Evolutionary conservation across 64 coral and sea anemone genomes (phyloP).

Genomic region (Stylophora pistillata): DNA sequence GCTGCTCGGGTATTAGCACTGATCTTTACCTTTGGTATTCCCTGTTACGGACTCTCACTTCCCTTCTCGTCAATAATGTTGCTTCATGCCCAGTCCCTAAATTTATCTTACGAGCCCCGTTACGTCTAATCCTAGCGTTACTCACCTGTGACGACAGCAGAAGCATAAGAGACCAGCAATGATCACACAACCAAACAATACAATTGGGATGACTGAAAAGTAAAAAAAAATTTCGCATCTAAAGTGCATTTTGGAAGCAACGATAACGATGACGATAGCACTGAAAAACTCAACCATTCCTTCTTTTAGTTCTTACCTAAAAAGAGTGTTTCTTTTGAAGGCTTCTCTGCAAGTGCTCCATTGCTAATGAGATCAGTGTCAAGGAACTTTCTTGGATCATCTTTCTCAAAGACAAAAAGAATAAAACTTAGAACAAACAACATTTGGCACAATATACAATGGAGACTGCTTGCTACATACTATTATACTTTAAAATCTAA

Average conservation of each 20-base stretch:
- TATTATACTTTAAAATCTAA: too few relatives aligned
- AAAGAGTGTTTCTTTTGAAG: not conserved
- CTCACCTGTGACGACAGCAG: constrained; percentile 8
- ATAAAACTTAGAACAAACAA: not conserved
- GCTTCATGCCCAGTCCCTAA: too few relatives aligned
- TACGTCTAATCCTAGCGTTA: not conserved
- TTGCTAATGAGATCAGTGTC: not conserved
- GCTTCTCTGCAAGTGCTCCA: not conserved
- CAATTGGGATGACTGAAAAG: not conserved
- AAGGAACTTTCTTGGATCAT: not conserved
- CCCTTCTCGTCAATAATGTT: too few relatives aligned
- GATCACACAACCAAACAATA: not conserved
- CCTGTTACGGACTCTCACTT: too few relatives aligned
- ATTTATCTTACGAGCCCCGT: too few relatives aligned
- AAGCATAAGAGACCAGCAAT: not conserved
- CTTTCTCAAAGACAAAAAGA: not conserved
- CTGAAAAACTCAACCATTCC: too few relatives aligned
- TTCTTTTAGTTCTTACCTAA: not conserved
- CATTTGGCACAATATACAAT: not conserved
- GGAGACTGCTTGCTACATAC: too few relatives aligned
- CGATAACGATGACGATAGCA: too few relatives aligned
- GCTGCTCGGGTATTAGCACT: too few relatives aligned
- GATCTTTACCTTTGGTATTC: too few relatives aligned
- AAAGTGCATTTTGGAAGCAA: not conserved
- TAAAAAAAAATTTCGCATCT: not conserved